phyloP scores from a whole-genome alignment of 2,888 invertebrate species.

The Drosophila tripunctata region DNA sequence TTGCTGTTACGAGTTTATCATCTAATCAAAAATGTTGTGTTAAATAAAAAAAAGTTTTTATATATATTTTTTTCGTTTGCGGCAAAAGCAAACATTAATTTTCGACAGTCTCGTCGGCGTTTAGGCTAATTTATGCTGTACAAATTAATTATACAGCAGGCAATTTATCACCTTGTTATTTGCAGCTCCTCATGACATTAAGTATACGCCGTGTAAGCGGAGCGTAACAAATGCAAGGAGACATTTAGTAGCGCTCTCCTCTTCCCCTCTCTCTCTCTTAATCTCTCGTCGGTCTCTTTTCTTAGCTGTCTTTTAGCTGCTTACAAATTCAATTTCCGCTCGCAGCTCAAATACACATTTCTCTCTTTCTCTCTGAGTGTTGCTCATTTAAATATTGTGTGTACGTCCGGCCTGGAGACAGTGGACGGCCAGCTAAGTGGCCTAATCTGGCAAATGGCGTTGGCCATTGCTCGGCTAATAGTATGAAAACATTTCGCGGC shows the following conservation, averaged over 20 bases:
- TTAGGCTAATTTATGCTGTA: constrained; percentile 62
- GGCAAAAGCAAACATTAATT: constrained; percentile 62
- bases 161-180: constrained; percentile 69
- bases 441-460: constrained; percentile 69
- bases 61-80: constrained; percentile 15
- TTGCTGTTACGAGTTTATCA: constrained; percentile 36
- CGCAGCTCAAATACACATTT: constrained; percentile 16
- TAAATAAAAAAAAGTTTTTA: constrained; percentile 38
- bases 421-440: constrained; percentile 62
- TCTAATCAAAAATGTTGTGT: constrained; percentile 49
- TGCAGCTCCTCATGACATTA: constrained; percentile 39
- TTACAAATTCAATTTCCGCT: constrained; percentile 77
- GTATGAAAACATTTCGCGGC: constrained; percentile 62
- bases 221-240: constrained; percentile 64
- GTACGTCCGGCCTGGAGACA: not conserved
- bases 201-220: constrained; percentile 55
- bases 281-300: not conserved
- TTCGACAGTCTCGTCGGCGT: constrained; percentile 44
- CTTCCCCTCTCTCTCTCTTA: not conserved
- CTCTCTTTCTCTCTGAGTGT: constrained; percentile 37
- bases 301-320: constrained; percentile 18
- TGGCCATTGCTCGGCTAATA: constrained; percentile 41
- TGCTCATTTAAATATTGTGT: constrained; percentile 75
- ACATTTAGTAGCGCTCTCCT: constrained; percentile 50
- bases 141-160: constrained; percentile 67